Evolutionary conservation across 2,113 vertebrate genomes (phyloP).

Genomic region (Upupa epops): DNA sequence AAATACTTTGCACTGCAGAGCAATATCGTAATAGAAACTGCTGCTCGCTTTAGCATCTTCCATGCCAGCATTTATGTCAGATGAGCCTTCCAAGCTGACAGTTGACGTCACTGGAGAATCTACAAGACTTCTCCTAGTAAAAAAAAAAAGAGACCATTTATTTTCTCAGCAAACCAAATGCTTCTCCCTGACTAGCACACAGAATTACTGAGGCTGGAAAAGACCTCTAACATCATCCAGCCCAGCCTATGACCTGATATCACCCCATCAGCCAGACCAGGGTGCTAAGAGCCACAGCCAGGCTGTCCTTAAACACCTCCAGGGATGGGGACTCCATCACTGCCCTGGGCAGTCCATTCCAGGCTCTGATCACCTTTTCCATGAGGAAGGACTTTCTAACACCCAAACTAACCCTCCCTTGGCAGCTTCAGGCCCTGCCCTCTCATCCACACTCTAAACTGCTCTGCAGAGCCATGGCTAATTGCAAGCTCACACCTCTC

Average conservation of each 20-base stretch:
- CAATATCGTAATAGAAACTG: conserved; percentile 6
- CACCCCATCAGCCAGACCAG: too few relatives aligned
- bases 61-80: conserved; percentile 57
- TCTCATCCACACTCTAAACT: not conserved
- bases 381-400: too few relatives aligned
- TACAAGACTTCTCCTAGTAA: not conserved
- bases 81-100: conserved; percentile 63
- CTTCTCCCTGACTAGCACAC: conserved; percentile 58
- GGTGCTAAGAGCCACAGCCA: too few relatives aligned
- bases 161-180: conserved; percentile 76
- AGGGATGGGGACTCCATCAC: too few relatives aligned
- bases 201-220: too few relatives aligned
- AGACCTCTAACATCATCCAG: too few relatives aligned
- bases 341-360: too few relatives aligned
- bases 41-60: conserved; percentile 3
- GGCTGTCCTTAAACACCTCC: too few relatives aligned
- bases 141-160: not conserved
- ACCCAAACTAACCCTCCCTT: too few relatives aligned
- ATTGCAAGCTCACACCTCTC: conserved; percentile 82
- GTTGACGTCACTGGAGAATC: conserved; percentile 57
- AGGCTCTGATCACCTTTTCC: too few relatives aligned
- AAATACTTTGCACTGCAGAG: not conserved
- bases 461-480: conserved; percentile 66
- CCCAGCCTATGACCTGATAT: too few relatives aligned
- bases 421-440: too few relatives aligned